Evolutionary conservation across 2,797 vertebrate species (phyloP), one percentile per base, ranked within the genome.

Genomic region (Myotis vivesi): DNA sequence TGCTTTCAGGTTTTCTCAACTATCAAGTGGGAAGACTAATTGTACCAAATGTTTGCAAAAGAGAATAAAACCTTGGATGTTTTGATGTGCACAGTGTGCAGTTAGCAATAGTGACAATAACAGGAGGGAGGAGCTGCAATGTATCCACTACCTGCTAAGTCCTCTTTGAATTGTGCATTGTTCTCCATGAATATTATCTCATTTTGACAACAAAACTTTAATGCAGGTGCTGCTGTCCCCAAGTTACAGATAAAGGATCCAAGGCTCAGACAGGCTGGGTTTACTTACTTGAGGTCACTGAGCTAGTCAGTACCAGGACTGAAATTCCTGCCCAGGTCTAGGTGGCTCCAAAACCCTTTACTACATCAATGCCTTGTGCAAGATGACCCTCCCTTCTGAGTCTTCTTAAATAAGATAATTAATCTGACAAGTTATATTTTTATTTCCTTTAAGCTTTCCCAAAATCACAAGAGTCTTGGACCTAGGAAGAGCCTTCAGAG

Each of bases 11-110:
- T 71, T 91, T 92, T 76, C 51, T 85, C 57, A 28, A 46, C 38
- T 89, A 73, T 73, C n/a, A 83, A 57, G 68, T 57, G 33, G 72
- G 8, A 64, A 95, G 92, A 90, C 23, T 72, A 89, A 85, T 75
- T 88, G 28, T 11, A 91, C 3, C 59, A 72, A 68, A 72, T 80
- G 15, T 87, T 92, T 87, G 20, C 53, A 86, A 87, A 69, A 25
- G 15, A 57, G 16, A 72, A 73, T 23, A 81, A 83, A 90, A 51
- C 22, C 17, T 33, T 57, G 25, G 49, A 25, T 72, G 41, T 53
- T 89, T 95, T 36, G 41, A 62, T 19, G 30, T 84, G 16, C 9
- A 41, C 7, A 2, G 12, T 71, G 17, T 44, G 23, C 11, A 64
- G 13, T 55, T 33, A 53, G 20, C 15, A 71, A 84, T 41, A 33